phyloP scores from a whole-genome alignment of 2,113 vertebrate genomes.

The Mastomys coucha region DNA sequence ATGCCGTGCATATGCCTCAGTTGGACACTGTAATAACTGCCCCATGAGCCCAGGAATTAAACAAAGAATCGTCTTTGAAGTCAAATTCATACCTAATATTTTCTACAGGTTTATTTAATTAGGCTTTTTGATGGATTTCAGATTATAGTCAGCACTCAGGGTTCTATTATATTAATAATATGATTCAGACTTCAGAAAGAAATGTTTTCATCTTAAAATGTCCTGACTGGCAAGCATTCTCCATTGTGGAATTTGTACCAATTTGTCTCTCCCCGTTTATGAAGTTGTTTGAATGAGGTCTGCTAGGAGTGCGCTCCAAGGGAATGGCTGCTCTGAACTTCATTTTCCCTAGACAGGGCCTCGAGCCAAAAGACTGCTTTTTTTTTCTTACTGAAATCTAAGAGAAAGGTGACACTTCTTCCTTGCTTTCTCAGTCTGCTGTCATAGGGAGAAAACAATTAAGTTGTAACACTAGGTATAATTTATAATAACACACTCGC shows the following conservation, averaged over 20 bases:
- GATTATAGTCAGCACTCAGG: background rate
- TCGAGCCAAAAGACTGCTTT: conserved; percentile 53
- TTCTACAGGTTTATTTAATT: conserved; percentile 4
- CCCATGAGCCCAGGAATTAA: background rate
- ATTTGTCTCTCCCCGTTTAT: background rate
- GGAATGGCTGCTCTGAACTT: background rate
- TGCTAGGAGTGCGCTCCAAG: background rate
- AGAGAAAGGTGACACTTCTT: background rate
- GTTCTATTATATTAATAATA: conserved; percentile 10
- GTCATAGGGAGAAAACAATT: conserved; percentile 25
- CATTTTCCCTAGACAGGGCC: conserved; percentile 12
- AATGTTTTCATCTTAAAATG: background rate
- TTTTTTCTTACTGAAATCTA: conserved; percentile 30
- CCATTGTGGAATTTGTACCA: background rate
- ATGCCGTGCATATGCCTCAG: background rate
- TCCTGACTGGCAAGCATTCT: conserved; percentile 15
- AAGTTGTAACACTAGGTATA: background rate
- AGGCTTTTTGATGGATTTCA: conserved; percentile 1
- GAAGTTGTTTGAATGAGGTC: background rate
- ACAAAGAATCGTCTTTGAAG: conserved; percentile 1
- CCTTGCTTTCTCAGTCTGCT: background rate
- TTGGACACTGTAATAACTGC: background rate
- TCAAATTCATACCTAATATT: conserved; percentile 14
- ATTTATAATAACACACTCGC: conserved; percentile 35
- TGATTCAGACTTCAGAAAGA: conserved; percentile 1